Conservation (phyloP, 37 sponge, comb jelly and placozoan genomes). For the Haliclona indistincta region DNA sequence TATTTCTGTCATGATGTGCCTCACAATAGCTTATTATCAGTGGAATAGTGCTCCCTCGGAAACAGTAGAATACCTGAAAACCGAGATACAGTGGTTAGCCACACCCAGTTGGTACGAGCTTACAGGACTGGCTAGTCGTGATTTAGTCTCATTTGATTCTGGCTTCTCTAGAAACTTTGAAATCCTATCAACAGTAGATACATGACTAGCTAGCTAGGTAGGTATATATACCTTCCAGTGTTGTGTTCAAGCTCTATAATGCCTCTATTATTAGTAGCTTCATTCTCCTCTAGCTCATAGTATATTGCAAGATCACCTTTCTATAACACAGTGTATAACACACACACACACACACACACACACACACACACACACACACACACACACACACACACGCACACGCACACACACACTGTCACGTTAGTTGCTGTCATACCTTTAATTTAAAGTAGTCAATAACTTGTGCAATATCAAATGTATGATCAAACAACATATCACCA, state of each 20-base stretch:
- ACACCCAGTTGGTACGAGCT: neutral
- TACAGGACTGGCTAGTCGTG: slow-evolving; percentile 74
- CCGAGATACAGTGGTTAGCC: neutral
- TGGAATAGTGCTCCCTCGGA: slow-evolving; percentile 40
- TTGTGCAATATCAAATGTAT: slow-evolving; percentile 82
- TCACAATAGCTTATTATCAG: slow-evolving; percentile 34
- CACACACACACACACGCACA: neutral
- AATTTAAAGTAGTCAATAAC: slow-evolving; percentile 73
- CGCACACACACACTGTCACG: neutral
- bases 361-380: neutral
- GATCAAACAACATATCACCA: slow-evolving; percentile 85
- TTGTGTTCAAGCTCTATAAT: slow-evolving; percentile 72
- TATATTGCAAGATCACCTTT: slow-evolving; percentile 76
- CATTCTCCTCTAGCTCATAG: slow-evolving; percentile 67
- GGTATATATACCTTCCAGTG: slow-evolving; percentile 66
- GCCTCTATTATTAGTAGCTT: slow-evolving; percentile 59
- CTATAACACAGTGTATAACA: slow-evolving; percentile 4
- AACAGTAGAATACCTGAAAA: slow-evolving; percentile 84
- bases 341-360: neutral
- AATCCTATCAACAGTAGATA: no score
- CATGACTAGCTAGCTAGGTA: no score
- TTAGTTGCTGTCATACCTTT: slow-evolving; percentile 31
- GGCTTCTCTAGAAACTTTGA: slow-evolving; percentile 84
- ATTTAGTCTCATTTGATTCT: slow-evolving; percentile 46
- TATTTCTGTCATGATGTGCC: neutral